These are phyloP conservation scores for Alsophila aescularia DNA, from an alignment of 2,888 invertebrate species.

Conservation along the genomic window DNA sequence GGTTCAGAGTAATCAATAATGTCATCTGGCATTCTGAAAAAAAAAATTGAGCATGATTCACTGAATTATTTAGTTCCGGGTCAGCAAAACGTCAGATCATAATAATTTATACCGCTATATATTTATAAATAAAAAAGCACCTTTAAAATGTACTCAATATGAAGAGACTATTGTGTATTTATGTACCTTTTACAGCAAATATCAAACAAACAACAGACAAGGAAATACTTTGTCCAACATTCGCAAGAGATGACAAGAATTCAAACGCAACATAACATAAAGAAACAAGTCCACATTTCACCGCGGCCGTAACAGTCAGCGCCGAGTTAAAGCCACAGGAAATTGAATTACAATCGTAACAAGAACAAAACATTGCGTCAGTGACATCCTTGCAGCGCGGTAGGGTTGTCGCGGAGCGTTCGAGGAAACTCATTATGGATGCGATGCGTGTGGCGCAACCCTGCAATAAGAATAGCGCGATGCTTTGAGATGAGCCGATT, in stretches of 20 bases:
- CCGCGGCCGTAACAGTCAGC: slow-evolving; percentile 13
- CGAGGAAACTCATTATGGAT: slow-evolving; percentile 51
- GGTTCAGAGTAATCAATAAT: too few species aligned
- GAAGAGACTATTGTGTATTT: too few species aligned
- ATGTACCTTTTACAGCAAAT: not conserved
- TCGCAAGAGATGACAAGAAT: slow-evolving; percentile 10
- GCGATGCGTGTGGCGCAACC: slow-evolving; percentile 14
- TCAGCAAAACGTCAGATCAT: too few species aligned
- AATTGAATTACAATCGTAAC: slow-evolving; percentile 33
- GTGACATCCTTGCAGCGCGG: slow-evolving; percentile 15
- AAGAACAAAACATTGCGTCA: slow-evolving; percentile 31
- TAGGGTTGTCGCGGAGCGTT: slow-evolving; percentile 40
- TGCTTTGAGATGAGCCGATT: slow-evolving; percentile 61
- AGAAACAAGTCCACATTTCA: slow-evolving; percentile 22
- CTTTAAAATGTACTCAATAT: not conserved
- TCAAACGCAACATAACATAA: slow-evolving; percentile 11
- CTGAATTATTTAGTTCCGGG: too few species aligned
- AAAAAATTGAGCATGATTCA: too few species aligned
- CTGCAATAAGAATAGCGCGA: slow-evolving; percentile 58
- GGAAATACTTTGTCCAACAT: slow-evolving; percentile 3
- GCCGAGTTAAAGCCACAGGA: slow-evolving; percentile 25
- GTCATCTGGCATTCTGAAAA: too few species aligned
- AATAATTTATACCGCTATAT: too few species aligned
- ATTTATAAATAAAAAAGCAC: too few species aligned
- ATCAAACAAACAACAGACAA: slow-evolving; percentile 5